A percentile compares a stretch with the other conserved stretches of the same genome.
These are phyloP conservation scores for Tricholaema leucomelas DNA, from an alignment of 2,113 vertebrate genomes.

Conservation along the genomic window DNA sequence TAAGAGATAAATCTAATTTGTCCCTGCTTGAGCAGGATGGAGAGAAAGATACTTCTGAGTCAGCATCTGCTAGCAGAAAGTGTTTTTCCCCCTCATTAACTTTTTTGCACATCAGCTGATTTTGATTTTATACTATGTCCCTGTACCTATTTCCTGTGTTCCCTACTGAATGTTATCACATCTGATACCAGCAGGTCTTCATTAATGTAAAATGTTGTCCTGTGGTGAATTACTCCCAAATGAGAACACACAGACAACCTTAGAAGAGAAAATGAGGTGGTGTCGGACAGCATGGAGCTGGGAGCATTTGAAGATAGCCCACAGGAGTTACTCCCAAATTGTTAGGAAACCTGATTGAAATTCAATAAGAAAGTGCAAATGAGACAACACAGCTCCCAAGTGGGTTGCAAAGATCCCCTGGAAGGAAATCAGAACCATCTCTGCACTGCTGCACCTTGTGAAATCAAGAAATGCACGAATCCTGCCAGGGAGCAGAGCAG, in stretches of 20 bases:
- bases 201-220: slow-evolving; percentile 51
- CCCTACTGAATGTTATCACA: slow-evolving; percentile 3
- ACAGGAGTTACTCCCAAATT: slow-evolving; percentile 6
- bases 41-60: slow-evolving; percentile 25
- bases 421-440: not conserved
- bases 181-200: slow-evolving; percentile 43
- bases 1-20: slow-evolving; percentile 37
- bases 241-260: slow-evolving; percentile 17
- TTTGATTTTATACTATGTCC: slow-evolving; percentile 18
- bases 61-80: slow-evolving; percentile 47
- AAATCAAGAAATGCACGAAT: not conserved
- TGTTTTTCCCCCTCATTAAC: slow-evolving; percentile 58
- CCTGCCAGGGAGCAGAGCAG: rapidly evolving
- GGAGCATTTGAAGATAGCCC: slow-evolving; percentile 35
- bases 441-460: not conserved
- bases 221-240: slow-evolving; percentile 31
- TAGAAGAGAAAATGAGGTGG: slow-evolving; percentile 27
- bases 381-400: not conserved
- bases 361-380: slow-evolving; percentile 44
- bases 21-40: slow-evolving; percentile 20
- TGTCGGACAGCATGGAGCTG: not conserved
- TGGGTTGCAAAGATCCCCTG: not conserved
- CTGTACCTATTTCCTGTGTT: slow-evolving; percentile 9
- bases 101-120: slow-evolving; percentile 39
- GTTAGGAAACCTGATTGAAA: slow-evolving; percentile 51